phyloP scores from a whole-genome alignment of 64 coral and sea anemone genomes.

The Actinia equina region DNA sequence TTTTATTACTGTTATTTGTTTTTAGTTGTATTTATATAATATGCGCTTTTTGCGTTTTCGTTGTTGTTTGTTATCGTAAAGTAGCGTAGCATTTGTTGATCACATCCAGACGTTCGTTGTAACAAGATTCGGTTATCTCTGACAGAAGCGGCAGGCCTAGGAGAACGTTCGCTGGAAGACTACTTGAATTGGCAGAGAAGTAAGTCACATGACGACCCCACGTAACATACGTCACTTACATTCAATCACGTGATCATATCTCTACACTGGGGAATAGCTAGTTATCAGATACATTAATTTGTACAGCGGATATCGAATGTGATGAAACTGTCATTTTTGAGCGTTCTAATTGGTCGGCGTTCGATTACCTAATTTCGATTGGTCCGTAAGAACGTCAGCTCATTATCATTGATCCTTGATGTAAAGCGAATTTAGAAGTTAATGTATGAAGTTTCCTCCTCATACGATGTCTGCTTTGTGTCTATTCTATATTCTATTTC shows the following conservation, averaged over 20 bases:
- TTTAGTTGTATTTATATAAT: no score
- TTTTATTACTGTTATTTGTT: no score
- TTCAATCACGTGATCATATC: constrained; percentile 20
- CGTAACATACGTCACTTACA: neutral
- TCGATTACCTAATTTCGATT: no score
- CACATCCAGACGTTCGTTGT: neutral
- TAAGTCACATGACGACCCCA: constrained; percentile 30
- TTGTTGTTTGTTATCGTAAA: neutral
- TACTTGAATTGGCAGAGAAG: constrained; percentile 30
- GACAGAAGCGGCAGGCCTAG: constrained; percentile 1
- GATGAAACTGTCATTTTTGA: neutral
- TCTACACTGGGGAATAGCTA: neutral
- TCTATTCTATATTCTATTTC: no score
- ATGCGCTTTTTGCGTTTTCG: neutral
- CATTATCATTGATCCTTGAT: neutral
- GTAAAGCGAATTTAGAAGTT: no score
- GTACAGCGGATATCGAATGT: neutral
- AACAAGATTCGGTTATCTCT: constrained; percentile 13
- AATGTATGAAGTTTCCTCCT: no score
- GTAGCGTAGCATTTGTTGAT: neutral
- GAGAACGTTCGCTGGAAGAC: constrained; percentile 27
- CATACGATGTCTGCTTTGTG: no score
- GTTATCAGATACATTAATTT: neutral
- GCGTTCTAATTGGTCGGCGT: neutral
- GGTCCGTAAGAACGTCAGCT: neutral